Conservation (phyloP, 2,888 invertebrate species). For the Dugesia japonica region DNA sequence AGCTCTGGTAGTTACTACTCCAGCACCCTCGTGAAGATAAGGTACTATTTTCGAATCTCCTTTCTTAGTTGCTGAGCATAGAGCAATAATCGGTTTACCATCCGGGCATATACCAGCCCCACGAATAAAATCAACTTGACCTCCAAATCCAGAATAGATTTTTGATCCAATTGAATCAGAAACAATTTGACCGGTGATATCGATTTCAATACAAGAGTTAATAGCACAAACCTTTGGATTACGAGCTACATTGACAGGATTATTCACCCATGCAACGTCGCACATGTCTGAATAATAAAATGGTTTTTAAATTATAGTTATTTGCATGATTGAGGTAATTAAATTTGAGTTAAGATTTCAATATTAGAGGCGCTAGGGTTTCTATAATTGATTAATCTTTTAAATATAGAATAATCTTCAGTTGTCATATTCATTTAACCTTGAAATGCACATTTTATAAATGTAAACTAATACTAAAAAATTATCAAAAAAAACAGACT, state of each 20-base stretch:
- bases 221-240: constrained; percentile 85
- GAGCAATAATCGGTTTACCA: constrained; percentile 78
- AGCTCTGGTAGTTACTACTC: constrained; percentile 76
- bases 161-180: constrained; percentile 74
- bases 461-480: no score
- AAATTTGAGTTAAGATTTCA: no score
- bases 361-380: no score
- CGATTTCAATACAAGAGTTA: constrained; percentile 83
- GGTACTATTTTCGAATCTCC: constrained; percentile 72
- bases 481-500: no score
- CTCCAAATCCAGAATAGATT: constrained; percentile 67
- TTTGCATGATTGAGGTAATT: no score
- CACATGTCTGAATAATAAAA: constrained; percentile 26
- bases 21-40: constrained; percentile 65
- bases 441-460: no score
- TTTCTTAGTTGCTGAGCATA: constrained; percentile 63
- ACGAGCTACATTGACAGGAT: constrained; percentile 57
- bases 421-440: no score
- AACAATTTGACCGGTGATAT: constrained; percentile 77
- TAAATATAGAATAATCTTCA: no score
- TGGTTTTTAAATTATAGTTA: no score
- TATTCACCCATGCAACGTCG: constrained; percentile 33
- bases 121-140: constrained; percentile 79
- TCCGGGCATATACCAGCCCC: constrained; percentile 71
- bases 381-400: no score